Evolutionary conservation across 2,797 vertebrate species (phyloP).

Genomic region (Lemur catta): DNA sequence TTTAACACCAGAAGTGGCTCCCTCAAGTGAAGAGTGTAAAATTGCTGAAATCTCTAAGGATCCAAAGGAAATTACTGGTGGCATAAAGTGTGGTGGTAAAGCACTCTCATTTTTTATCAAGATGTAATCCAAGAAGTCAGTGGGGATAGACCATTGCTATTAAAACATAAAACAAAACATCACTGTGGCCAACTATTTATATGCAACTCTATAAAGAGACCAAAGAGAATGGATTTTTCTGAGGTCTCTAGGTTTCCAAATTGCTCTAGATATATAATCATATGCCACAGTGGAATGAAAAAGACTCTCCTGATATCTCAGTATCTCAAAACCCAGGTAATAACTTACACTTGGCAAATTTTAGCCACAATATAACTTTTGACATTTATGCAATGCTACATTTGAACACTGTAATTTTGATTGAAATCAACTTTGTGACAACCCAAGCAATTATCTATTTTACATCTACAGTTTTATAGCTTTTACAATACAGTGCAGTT

Average conservation of each 20-base stretch:
- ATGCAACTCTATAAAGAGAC: neutral
- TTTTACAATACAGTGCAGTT: neutral
- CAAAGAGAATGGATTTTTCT: constrained; percentile 23
- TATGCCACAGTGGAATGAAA: neutral
- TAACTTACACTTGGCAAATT: neutral
- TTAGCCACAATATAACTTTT: constrained; percentile 37
- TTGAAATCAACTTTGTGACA: neutral
- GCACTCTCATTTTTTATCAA: constrained; percentile 37
- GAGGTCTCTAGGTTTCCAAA: neutral
- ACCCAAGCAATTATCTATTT: neutral
- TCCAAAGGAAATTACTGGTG: constrained; percentile 52
- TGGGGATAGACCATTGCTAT: neutral
- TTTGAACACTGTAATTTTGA: constrained; percentile 3
- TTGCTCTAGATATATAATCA: neutral
- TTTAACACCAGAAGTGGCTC: constrained; percentile 37
- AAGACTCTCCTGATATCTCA: neutral
- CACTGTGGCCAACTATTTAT: constrained; percentile 16
- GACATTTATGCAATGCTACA: neutral
- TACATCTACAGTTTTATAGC: neutral
- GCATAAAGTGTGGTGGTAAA: neutral
- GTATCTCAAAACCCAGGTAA: constrained; percentile 7
- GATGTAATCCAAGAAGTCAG: constrained; percentile 25
- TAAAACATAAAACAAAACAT: constrained; percentile 55
- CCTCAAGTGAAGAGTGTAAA: constrained; percentile 51
- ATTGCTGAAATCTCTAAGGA: constrained; percentile 32